Percentiles rank a stretch among this genome's conserved stretches.
phyloP scores from a whole-genome alignment of 2,797 vertebrate species.

The Sandelia bainsii region DNA sequence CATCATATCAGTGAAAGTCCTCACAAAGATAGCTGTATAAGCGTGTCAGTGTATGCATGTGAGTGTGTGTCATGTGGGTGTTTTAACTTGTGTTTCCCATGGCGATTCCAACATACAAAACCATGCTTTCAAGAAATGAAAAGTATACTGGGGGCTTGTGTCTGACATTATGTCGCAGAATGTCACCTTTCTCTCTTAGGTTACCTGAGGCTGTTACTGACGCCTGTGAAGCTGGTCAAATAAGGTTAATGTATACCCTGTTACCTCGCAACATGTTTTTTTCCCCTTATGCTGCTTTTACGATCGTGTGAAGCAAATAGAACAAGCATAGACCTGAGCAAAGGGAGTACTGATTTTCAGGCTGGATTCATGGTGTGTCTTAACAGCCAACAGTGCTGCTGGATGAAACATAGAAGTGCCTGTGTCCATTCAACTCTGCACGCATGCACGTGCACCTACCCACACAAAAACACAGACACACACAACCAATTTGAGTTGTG shows the following conservation, averaged over 20 bases:
- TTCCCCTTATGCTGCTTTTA: slow-evolving; percentile 42
- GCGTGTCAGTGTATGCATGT: background rate
- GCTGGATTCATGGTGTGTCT: slow-evolving; percentile 50
- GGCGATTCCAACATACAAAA: slow-evolving; percentile 25
- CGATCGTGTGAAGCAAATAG: slow-evolving; percentile 34
- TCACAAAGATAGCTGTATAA: too few species aligned
- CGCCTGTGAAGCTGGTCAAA: slow-evolving; percentile 24
- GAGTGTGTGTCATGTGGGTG: background rate
- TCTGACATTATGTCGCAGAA: slow-evolving; percentile 17
- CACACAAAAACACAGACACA: slow-evolving; percentile 30
- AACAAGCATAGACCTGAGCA: slow-evolving; percentile 69
- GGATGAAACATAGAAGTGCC: slow-evolving; percentile 68
- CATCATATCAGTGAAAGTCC: too few species aligned
- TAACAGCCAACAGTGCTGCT: slow-evolving; percentile 66
- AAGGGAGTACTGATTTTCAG: slow-evolving; percentile 70
- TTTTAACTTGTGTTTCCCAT: slow-evolving; percentile 29
- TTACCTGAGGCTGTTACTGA: slow-evolving; percentile 22
- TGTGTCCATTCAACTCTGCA: slow-evolving; percentile 72
- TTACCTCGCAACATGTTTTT: background rate
- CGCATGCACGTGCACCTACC: slow-evolving; percentile 68
- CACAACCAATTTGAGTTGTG: slow-evolving; percentile 42
- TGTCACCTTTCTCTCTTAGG: slow-evolving; percentile 34
- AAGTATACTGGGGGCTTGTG: slow-evolving; percentile 3
- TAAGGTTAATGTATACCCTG: slow-evolving; percentile 36
- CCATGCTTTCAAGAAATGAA: slow-evolving; percentile 30